phyloP scores from a whole-genome alignment of 2,797 vertebrate genomes.

The Nyctibius grandis region DNA sequence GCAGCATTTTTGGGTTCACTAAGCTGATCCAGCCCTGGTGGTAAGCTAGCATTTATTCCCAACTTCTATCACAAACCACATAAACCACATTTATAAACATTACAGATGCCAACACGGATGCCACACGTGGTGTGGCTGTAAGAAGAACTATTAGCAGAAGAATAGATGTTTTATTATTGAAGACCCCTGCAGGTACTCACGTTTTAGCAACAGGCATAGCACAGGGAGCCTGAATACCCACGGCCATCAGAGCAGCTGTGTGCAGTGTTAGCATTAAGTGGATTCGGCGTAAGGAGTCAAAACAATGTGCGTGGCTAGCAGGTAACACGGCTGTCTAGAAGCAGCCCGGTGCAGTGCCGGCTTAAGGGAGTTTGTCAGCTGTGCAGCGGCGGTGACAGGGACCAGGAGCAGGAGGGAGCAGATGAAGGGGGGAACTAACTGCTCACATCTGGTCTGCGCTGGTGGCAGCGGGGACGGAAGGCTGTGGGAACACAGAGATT shows the following conservation, averaged over 20 bases:
- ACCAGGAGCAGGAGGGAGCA: not conserved
- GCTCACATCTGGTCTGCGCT: not conserved
- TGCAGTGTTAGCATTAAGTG: not conserved
- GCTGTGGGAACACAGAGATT: not conserved
- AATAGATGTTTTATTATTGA: not conserved
- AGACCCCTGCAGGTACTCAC: not conserved
- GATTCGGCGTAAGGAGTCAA: not conserved
- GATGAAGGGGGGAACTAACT: not conserved
- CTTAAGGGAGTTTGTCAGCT: not conserved
- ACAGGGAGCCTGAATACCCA: not conserved
- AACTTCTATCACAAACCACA: not conserved
- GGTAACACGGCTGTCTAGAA: not conserved
- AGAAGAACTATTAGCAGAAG: not conserved
- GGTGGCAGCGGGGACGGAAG: rapidly evolving
- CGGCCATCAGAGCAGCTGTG: not conserved
- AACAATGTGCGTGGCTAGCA: not conserved
- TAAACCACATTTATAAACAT: not conserved
- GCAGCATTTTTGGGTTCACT: not conserved
- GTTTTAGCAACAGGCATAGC: not conserved
- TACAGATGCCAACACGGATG: not conserved
- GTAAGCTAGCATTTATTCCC: not conserved
- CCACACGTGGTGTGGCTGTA: not conserved
- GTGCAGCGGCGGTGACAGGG: not conserved
- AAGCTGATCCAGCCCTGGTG: not conserved
- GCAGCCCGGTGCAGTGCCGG: not conserved